These are phyloP conservation scores for Drosophila bocki DNA, from an alignment of 1,140 invertebrate genomes.

Conservation along the genomic window DNA sequence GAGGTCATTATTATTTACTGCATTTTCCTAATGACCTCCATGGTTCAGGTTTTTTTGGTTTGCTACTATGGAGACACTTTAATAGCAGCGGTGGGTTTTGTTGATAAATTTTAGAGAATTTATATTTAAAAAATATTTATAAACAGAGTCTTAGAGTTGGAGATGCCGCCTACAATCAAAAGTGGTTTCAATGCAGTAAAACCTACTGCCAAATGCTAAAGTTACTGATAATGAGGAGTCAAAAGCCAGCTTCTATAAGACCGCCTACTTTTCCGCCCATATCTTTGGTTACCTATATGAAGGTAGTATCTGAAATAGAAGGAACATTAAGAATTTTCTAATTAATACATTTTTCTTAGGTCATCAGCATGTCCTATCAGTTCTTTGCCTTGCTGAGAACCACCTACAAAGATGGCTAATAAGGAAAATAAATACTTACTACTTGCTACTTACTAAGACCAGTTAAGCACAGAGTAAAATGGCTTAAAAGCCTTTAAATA, in stretches of 20 bases:
- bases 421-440: not conserved
- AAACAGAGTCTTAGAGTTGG: constrained; percentile 65
- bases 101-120: not conserved
- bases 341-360: constrained; percentile 19
- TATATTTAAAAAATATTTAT: not conserved
- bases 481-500: not conserved
- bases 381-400: constrained; percentile 70
- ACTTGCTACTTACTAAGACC: no score
- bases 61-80: constrained; percentile 76
- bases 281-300: constrained; percentile 79
- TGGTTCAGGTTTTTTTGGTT: constrained; percentile 78
- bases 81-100: constrained; percentile 61
- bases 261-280: constrained; percentile 79
- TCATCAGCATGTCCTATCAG: constrained; percentile 79
- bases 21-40: constrained; percentile 75
- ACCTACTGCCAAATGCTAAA: constrained; percentile 65
- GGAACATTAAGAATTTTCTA: not conserved
- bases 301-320: constrained; percentile 36
- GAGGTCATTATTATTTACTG: constrained; percentile 77
- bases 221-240: constrained; percentile 70
- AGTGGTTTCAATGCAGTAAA: constrained; percentile 72
- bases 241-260: constrained; percentile 69
- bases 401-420: constrained; percentile 48
- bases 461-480: not conserved
- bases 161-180: constrained; percentile 80